These are phyloP conservation scores for Indicator maculatus DNA, from an alignment of 2,113 vertebrate genomes.

Conservation along the genomic window DNA sequence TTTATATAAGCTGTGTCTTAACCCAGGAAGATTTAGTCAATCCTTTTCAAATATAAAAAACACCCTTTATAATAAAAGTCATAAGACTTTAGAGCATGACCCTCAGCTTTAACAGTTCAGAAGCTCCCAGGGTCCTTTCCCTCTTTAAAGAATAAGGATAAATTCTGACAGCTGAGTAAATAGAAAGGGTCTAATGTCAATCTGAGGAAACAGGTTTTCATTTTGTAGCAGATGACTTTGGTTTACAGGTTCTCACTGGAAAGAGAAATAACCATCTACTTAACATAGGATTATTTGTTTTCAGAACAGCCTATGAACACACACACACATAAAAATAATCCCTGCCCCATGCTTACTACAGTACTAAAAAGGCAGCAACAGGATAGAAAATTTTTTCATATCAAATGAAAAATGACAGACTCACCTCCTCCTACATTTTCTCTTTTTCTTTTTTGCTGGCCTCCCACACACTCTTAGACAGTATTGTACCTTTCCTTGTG, in stretches of 20 bases:
- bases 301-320: neutral
- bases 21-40: constrained; percentile 31
- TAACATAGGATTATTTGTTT: neutral
- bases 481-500: neutral
- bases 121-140: constrained; percentile 55
- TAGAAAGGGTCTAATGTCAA: constrained; percentile 69
- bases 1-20: constrained; percentile 40
- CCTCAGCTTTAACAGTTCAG: constrained; percentile 41
- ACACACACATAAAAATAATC: neutral
- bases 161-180: constrained; percentile 73
- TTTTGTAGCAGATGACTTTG: constrained; percentile 16
- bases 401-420: neutral
- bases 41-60: constrained; percentile 43
- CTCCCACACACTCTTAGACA: neutral
- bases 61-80: constrained; percentile 26
- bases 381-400: neutral
- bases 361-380: neutral
- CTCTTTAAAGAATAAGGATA: constrained; percentile 65
- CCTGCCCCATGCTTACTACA: neutral
- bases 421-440: neutral
- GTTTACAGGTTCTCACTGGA: constrained; percentile 28
- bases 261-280: constrained; percentile 14
- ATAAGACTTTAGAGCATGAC: constrained; percentile 18
- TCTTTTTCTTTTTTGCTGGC: neutral
- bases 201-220: constrained; percentile 65